Base-by-base conservation (phyloP, 2,113 vertebrate species). In the Plotosus lineatus region DNA sequence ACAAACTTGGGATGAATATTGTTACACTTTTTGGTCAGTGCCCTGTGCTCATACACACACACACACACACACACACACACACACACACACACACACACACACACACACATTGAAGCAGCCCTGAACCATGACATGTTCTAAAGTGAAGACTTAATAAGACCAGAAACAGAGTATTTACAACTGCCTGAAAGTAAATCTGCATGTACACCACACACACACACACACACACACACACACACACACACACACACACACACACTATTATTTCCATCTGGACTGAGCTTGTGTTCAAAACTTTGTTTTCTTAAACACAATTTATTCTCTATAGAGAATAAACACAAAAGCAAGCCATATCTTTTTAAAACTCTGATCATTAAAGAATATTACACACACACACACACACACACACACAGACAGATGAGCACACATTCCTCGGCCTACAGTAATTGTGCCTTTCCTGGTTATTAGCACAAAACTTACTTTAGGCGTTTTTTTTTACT, bases 231-330 rank as follows among this genome's bases (percentile, higher is more conserved):
- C 72, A 66, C 42, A 63, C 31, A 66, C 58, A 63, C 56, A 50
- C 71, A 51, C 23, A 48, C 33, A 19, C 68, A 69, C 58, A 66
- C 74, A 65, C 17, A 61, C 7, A 58, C 28, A 48, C 80, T 83
- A 91, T 82, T 82, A 86, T 88, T 92, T 88, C 89, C 91, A 90
- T 90, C 84, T 93, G 92, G 82, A 50, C 58, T 33, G 84, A 82
- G 75, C 84, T 85, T 50, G 74, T 78, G 88, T 91, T 92, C 90
- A 93, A 92, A 91, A 89, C 77, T 86, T 79, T 88, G 89, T 77
- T 80, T 89, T 87, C 86, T 87, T 87, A 83, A 89, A 81, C 69
- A 55, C 82, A 81, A 89, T 91, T 91, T 92, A 88, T 88, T n/a
- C 88, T 91, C 87, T 76, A 75, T 38, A 26, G 77, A 82, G 77